phyloP scores from a whole-genome alignment of 2,888 invertebrate species.

The Ametastegia equiseti region DNA sequence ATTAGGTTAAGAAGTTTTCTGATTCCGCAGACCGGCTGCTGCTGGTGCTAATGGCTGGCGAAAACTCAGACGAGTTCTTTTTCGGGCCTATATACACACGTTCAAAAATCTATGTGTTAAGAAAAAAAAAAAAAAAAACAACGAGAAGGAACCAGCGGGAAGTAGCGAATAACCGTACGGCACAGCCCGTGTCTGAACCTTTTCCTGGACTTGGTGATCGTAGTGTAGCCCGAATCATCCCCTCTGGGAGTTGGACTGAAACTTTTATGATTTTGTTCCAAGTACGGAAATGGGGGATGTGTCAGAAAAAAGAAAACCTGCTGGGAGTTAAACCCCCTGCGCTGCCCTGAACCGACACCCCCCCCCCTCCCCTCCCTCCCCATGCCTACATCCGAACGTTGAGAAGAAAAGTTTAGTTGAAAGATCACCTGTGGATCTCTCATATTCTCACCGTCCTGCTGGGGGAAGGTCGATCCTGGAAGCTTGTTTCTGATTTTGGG shows the following conservation, averaged over 20 bases:
- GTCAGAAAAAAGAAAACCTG: slow-evolving; percentile 3
- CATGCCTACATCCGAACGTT: too few relatives aligned
- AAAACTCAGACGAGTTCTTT: slow-evolving; percentile 50
- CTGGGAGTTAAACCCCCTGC: background rate
- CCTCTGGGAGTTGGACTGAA: slow-evolving; percentile 56
- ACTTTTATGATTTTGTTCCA: slow-evolving; percentile 67
- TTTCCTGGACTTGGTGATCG: slow-evolving; percentile 14
- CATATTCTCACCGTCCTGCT: background rate
- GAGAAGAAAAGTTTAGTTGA: slow-evolving; percentile 25
- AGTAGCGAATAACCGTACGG: background rate
- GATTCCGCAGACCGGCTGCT: slow-evolving; percentile 61
- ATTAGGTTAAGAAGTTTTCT: slow-evolving; percentile 65
- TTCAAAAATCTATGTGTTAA: background rate
- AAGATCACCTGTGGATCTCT: slow-evolving; percentile 47
- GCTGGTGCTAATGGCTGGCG: slow-evolving; percentile 61
- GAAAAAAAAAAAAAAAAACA: too few relatives aligned
- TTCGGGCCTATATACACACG: background rate
- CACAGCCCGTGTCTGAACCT: slow-evolving; percentile 10
- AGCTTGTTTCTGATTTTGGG: background rate
- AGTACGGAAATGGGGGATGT: slow-evolving; percentile 41
- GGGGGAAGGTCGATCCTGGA: background rate
- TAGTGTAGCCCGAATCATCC: background rate
- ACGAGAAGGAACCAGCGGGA: too few relatives aligned
- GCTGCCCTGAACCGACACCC: background rate
- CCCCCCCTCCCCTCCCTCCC: too few relatives aligned